Conservation (phyloP, 1,140 invertebrate species). For the Plectrocnemia conspersa region DNA sequence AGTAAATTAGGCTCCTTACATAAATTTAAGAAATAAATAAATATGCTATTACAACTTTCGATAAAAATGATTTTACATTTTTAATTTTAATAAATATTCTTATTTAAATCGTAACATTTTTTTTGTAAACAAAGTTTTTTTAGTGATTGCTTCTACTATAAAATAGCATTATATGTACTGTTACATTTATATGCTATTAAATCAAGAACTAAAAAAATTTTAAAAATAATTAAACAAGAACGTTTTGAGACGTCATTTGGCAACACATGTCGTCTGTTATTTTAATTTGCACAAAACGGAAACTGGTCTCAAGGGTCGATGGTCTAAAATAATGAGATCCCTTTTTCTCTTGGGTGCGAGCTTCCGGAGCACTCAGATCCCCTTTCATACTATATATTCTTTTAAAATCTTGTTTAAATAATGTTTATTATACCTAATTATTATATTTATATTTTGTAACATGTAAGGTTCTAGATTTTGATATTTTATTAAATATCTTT, state of each 20-base stretch:
- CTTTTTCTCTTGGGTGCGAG: neutral
- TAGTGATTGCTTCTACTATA: neutral
- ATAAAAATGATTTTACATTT: neutral
- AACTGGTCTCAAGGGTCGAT: conserved; percentile 18
- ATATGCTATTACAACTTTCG: neutral
- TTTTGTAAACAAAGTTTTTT: neutral
- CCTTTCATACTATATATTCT: no score
- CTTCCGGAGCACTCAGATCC: neutral
- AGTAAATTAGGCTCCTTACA: no score
- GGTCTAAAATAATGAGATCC: conserved; percentile 29
- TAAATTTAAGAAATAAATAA: no score
- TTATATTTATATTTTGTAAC: no score
- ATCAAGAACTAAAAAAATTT: neutral
- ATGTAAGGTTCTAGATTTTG: no score
- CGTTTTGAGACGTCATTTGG: no score
- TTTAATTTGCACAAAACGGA: conserved; percentile 27
- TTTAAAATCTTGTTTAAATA: no score
- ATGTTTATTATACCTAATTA: no score
- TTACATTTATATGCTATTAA: neutral
- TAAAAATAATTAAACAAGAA: neutral
- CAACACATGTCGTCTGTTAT: conserved; percentile 22
- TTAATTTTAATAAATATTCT: neutral
- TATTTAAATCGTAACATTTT: no score
- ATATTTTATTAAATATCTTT: no score
- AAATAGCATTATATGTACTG: neutral